Percentiles rank a stretch among this genome's conserved stretches.
Evolutionary conservation across 2,888 invertebrate species (phyloP).

Genomic region (Cremastinae sp.): DNA sequence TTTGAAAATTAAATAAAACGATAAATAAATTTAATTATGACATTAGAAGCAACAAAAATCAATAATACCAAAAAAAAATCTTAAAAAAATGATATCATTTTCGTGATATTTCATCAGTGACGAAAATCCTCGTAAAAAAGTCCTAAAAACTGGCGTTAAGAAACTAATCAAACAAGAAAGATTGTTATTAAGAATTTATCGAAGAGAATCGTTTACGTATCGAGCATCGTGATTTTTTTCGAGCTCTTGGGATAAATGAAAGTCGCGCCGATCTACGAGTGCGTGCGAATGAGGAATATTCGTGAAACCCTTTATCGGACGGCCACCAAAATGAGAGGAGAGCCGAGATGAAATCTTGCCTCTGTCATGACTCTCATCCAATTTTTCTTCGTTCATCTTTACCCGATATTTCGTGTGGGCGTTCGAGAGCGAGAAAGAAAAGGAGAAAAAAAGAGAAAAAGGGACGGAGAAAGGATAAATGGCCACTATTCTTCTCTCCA

Average conservation of each 20-base stretch:
- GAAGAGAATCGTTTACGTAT: not conserved
- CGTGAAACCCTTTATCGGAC: not conserved
- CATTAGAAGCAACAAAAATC: too few species aligned
- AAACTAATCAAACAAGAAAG: too few species aligned
- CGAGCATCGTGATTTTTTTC: constrained; percentile 26
- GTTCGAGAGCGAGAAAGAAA: not conserved
- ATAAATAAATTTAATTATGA: too few species aligned
- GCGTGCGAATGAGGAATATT: constrained; percentile 7
- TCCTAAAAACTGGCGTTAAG: too few species aligned
- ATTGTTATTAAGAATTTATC: too few species aligned
- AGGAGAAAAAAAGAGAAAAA: not conserved
- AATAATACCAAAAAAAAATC: too few species aligned
- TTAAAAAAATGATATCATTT: not conserved
- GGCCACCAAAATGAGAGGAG: constrained; percentile 8
- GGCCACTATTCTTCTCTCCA: constrained; percentile 19
- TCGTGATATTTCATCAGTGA: too few species aligned
- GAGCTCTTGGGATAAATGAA: constrained; percentile 27
- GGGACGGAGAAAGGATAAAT: constrained; percentile 38
- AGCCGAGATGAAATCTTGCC: constrained; percentile 20
- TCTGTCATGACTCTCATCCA: constrained; percentile 23
- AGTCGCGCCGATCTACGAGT: constrained; percentile 27
- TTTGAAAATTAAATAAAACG: too few species aligned
- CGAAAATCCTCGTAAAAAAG: too few species aligned
- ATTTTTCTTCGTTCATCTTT: constrained; percentile 22
- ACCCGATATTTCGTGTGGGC: not conserved